These are phyloP conservation scores for Anguilla obscura DNA, from an alignment of 2,797 vertebrate genomes.

Conservation along the genomic window DNA sequence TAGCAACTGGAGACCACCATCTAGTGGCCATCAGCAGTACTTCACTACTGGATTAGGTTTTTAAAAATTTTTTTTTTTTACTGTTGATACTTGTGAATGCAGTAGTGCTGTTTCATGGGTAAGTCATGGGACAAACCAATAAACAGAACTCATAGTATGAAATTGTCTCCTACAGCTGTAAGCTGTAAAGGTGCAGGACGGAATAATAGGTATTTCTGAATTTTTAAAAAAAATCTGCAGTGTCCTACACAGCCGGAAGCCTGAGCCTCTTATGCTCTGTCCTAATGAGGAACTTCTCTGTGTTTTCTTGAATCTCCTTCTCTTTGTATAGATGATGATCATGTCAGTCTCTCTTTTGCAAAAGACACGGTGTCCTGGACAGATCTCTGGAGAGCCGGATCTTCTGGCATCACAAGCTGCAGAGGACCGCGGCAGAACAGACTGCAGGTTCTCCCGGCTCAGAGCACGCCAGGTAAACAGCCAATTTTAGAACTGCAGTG, in stretches of 20 bases:
- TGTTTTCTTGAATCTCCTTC: background rate
- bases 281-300: background rate
- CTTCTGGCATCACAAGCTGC: background rate
- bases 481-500: background rate
- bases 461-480: background rate
- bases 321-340: background rate
- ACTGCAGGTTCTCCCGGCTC: background rate
- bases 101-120: background rate
- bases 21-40: slow-evolving; percentile 60
- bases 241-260: background rate
- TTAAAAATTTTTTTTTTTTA: too few relatives aligned
- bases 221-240: background rate
- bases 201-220: background rate
- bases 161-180: background rate
- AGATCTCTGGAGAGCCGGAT: background rate
- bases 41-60: background rate
- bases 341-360: background rate
- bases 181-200: background rate
- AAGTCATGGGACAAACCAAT: background rate
- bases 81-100: background rate
- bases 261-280: background rate
- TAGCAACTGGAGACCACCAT: slow-evolving; percentile 65
- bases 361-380: too few relatives aligned
- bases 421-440: background rate
- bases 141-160: background rate